phyloP scores from a whole-genome alignment of 2,113 vertebrate genomes.

The Tetraodon nigroviridis region DNA sequence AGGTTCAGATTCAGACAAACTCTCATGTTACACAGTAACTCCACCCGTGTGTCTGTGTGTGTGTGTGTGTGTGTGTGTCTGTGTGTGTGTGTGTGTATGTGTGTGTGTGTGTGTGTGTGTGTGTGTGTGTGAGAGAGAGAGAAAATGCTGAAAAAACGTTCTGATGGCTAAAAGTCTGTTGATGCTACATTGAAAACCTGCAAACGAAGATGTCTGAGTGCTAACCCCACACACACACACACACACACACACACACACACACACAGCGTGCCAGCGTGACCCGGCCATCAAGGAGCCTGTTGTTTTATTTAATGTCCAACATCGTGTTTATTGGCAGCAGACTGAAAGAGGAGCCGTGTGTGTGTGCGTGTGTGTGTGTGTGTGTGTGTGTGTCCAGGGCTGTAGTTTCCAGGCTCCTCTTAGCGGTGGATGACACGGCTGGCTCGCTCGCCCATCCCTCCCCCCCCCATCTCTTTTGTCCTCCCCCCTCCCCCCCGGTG shows the following conservation, averaged over 20 bases:
- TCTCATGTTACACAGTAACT: conserved; percentile 57
- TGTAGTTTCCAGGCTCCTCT: conserved; percentile 45
- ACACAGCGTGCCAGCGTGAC: conserved; percentile 59
- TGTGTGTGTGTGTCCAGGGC: conserved; percentile 23
- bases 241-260: conserved; percentile 10
- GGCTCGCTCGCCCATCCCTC: conserved; percentile 43
- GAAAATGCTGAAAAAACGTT: conserved; percentile 26
- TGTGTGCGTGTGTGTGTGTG: conserved; percentile 27
- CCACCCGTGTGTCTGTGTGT: conserved; percentile 49
- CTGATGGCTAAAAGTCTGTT: conserved; percentile 4
- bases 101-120: conserved; percentile 20
- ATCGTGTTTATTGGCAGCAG: conserved; percentile 65
- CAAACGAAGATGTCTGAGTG: conserved; percentile 45
- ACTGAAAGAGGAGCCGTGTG: conserved; percentile 50
- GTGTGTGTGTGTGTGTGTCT: conserved; percentile 11
- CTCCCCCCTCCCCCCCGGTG: conserved; percentile 61
- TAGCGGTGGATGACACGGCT: conserved; percentile 50
- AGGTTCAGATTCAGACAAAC: conserved; percentile 51
- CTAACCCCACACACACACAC: conserved; percentile 10
- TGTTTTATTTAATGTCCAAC: conserved; percentile 73
- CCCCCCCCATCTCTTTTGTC: conserved; percentile 51
- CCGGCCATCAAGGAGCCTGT: conserved; percentile 54
- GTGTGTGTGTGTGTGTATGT: conserved; percentile 7
- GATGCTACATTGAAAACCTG: conserved; percentile 5
- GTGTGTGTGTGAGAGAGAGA: conserved; percentile 9